These are phyloP conservation scores for Tachycineta bicolor DNA, from an alignment of 2,113 vertebrate genomes.

Conservation along the genomic window DNA sequence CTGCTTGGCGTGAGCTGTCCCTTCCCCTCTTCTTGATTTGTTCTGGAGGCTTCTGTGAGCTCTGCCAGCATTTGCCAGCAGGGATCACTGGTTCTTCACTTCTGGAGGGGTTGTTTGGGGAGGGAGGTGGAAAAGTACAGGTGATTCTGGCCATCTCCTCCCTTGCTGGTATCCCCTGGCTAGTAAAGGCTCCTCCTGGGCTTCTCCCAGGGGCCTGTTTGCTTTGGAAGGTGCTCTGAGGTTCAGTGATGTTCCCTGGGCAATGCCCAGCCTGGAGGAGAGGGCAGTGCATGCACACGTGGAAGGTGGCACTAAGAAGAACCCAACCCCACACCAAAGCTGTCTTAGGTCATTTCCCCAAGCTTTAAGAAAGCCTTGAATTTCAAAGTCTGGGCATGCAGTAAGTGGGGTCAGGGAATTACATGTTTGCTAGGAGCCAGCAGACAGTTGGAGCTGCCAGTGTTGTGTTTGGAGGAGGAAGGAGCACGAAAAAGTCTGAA, in stretches of 20 bases:
- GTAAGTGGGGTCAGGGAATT: not conserved
- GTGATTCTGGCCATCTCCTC: not conserved
- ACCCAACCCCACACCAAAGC: not conserved
- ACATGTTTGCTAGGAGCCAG: conserved; percentile 20
- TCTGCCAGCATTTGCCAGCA: conserved; percentile 23
- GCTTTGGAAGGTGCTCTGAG: conserved; percentile 43
- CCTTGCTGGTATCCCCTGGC: not conserved
- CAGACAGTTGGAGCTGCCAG: conserved; percentile 35
- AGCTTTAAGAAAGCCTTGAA: not conserved
- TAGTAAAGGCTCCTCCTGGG: conserved; percentile 22
- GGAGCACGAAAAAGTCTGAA: not conserved
- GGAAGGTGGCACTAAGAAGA: not conserved
- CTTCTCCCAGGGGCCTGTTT: conserved; percentile 31
- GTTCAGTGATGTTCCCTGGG: not conserved
- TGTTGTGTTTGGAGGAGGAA: conserved; percentile 66
- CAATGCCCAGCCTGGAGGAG: not conserved
- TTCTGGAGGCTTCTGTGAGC: conserved; percentile 57
- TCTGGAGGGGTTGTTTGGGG: not conserved
- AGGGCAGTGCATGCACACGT: not conserved
- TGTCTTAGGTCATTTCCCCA: not conserved
- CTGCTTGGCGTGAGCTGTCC: not conserved
- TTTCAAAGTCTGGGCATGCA: conserved; percentile 7
- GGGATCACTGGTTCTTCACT: conserved; percentile 49
- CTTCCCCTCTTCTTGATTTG: conserved; percentile 63
- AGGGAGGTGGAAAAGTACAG: conserved; percentile 77